Evolutionary conservation across 92 coral and sea anemone genomes (phyloP).

Genomic region (Pocillopora grandis): DNA sequence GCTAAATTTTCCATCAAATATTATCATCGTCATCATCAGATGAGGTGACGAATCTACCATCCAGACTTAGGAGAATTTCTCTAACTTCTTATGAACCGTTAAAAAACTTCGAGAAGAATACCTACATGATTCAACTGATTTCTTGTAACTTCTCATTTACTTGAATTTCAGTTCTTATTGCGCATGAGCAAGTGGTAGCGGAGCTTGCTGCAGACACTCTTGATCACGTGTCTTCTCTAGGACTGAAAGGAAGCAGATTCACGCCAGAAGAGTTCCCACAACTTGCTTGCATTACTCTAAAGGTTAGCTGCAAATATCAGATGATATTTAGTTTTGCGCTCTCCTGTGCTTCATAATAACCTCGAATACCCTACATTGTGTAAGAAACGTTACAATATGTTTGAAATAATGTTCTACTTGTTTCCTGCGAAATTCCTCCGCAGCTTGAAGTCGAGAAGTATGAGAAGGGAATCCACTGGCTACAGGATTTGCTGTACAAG

Average conservation of each 20-base stretch:
- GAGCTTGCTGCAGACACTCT: slow-evolving; percentile 90
- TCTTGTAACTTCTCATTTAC: neutral
- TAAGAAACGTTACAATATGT: no score
- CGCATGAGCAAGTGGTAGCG: slow-evolving; percentile 87
- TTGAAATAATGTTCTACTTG: neutral
- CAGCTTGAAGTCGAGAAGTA: slow-evolving; percentile 94
- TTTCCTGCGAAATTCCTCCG: neutral
- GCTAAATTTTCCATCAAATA: no score
- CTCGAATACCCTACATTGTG: neutral
- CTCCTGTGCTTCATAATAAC: neutral
- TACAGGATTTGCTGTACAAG: slow-evolving; percentile 83
- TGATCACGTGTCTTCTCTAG: slow-evolving; percentile 65
- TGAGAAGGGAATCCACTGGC: slow-evolving; percentile 73
- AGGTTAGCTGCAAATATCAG: slow-evolving; percentile 42
- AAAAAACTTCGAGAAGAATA: neutral
- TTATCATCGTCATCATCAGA: no score
- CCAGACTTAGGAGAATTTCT: no score
- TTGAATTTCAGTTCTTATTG: slow-evolving; percentile 57
- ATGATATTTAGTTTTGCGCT: no score
- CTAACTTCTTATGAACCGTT: neutral
- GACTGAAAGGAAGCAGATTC: slow-evolving; percentile 77
- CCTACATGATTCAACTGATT: no score
- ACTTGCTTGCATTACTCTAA: slow-evolving; percentile 75
- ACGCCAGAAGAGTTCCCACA: slow-evolving; percentile 81
- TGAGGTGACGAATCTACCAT: no score